Percentiles rank a stretch among this genome's conserved stretches.
phyloP scores from a whole-genome alignment of 1,140 invertebrate species.

The Arctopsyche grandis region DNA sequence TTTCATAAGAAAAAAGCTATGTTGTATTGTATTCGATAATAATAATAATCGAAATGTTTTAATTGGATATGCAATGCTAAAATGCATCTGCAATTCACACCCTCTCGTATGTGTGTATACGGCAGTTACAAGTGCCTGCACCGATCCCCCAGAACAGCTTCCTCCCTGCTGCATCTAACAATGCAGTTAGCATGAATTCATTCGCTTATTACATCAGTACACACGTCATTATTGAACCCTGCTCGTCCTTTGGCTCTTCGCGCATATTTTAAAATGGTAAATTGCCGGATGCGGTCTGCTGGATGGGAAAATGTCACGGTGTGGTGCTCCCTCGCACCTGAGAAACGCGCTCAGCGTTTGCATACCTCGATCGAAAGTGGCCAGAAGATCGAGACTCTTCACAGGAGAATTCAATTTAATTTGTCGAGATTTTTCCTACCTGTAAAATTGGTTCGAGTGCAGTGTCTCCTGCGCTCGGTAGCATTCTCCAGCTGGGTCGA shows the following conservation, averaged over 20 bases:
- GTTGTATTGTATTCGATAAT: too few relatives aligned
- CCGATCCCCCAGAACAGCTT: too few relatives aligned
- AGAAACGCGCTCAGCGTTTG: background rate
- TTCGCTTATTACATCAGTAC: background rate
- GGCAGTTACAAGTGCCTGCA: too few relatives aligned
- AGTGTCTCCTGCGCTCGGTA: background rate
- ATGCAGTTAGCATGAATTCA: too few relatives aligned
- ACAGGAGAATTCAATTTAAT: background rate
- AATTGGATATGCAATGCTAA: too few relatives aligned
- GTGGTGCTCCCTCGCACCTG: background rate
- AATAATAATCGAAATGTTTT: too few relatives aligned
- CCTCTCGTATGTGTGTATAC: too few relatives aligned
- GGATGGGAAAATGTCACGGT: conserved; percentile 42
- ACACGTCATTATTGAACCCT: background rate
- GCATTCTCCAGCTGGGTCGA: conserved; percentile 14
- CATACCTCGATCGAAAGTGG: background rate
- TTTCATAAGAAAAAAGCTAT: too few relatives aligned
- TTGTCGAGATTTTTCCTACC: background rate
- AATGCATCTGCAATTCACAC: too few relatives aligned
- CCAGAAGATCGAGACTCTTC: background rate
- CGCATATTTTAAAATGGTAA: background rate
- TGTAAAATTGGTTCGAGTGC: background rate
- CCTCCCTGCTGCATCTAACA: too few relatives aligned
- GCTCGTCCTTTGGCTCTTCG: background rate
- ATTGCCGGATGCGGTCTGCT: conserved; percentile 25